Evolutionary conservation across 2,797 vertebrate genomes (phyloP).

Genomic region (Clarias pachynema): DNA sequence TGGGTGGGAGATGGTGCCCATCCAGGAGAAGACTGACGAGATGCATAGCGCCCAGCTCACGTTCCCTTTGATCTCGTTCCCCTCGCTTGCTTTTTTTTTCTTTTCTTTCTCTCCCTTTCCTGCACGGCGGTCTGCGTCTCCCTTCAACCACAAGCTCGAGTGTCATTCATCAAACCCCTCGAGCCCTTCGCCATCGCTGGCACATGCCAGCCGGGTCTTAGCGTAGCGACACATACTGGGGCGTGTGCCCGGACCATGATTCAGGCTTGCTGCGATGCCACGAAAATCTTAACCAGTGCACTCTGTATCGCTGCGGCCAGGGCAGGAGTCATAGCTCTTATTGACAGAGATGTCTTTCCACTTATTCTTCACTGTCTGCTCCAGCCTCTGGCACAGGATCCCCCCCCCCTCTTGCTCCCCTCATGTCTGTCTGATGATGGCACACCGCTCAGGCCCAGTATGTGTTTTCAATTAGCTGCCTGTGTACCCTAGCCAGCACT

Average conservation of each 20-base stretch:
- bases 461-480: constrained; percentile 41
- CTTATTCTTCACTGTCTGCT: constrained; percentile 69
- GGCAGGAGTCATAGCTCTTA: constrained; percentile 75
- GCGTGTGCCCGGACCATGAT: constrained; percentile 69
- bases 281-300: constrained; percentile 70
- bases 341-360: constrained; percentile 73
- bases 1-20: constrained; percentile 41
- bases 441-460: constrained; percentile 25
- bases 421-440: constrained; percentile 41
- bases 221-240: constrained; percentile 51
- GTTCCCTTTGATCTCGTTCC: constrained; percentile 48
- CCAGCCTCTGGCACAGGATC: constrained; percentile 58
- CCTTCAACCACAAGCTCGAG: constrained; percentile 65
- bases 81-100: constrained; percentile 32
- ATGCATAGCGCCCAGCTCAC: constrained; percentile 38
- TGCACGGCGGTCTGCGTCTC: constrained; percentile 58
- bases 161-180: constrained; percentile 69
- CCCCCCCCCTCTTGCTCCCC: constrained; percentile 11
- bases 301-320: constrained; percentile 63
- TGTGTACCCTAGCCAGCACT: constrained; percentile 7
- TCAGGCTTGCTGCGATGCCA: constrained; percentile 71
- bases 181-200: constrained; percentile 62
- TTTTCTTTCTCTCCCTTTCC: constrained; percentile 44
- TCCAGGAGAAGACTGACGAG: constrained; percentile 46
- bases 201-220: constrained; percentile 60